These are phyloP conservation scores for Hydrozoanthus gracilis DNA, from an alignment of 92 coral and sea anemone genomes.

Conservation along the genomic window DNA sequence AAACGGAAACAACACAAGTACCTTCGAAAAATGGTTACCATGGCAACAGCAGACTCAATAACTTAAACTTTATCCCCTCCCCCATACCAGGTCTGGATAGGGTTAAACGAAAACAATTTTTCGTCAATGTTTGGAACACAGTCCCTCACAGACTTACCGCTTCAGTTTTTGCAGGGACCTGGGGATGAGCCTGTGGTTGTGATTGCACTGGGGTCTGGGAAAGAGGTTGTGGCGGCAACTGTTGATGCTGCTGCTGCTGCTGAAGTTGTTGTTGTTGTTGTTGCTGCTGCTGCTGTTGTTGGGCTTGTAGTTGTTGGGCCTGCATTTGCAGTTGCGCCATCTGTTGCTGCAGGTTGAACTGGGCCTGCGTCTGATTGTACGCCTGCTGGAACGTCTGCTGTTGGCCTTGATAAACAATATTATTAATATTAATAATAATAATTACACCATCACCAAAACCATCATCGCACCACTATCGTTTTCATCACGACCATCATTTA, in stretches of 20 bases:
- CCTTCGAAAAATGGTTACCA: no score
- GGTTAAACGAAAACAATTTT: no score
- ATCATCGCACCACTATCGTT: neutral
- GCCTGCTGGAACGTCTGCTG: constrained; percentile 80
- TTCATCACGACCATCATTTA: neutral
- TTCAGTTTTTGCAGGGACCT: constrained; percentile 44
- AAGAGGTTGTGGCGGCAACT: constrained; percentile 53
- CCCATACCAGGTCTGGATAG: no score
- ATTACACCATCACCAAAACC: neutral
- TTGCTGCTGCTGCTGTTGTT: constrained; percentile 59
- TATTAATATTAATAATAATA: neutral
- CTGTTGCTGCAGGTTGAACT: constrained; percentile 85
- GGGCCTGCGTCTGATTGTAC: constrained; percentile 67
- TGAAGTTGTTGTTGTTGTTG: constrained; percentile 64
- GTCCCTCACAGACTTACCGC: neutral
- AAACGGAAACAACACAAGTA: no score
- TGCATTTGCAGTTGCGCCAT: constrained; percentile 79
- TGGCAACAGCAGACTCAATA: no score
- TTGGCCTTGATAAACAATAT: constrained; percentile 58
- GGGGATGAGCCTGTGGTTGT: constrained; percentile 65
- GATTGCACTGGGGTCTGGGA: constrained; percentile 69
- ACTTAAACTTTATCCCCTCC: no score
- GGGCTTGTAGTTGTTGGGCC: constrained; percentile 62
- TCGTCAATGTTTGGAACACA: no score
- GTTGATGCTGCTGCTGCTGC: constrained; percentile 69